Percentiles rank a stretch among this genome's conserved stretches.
Conservation (phyloP, 2,797 vertebrate genomes). For the Platyrinchus mystaceus region DNA sequence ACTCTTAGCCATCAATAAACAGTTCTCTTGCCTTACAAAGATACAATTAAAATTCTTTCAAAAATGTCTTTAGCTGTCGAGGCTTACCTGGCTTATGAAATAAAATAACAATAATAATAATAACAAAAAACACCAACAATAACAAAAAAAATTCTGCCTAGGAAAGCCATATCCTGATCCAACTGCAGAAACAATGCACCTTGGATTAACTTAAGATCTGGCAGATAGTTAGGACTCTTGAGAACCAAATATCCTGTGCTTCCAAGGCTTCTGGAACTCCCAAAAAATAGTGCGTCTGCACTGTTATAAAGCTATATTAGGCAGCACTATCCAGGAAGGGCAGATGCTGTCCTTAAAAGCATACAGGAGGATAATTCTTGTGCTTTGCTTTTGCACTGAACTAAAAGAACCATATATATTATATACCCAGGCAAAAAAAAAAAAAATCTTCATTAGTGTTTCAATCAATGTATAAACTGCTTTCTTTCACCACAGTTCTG, state of each 20-base stretch:
- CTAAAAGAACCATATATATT: neutral
- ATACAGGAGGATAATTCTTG: neutral
- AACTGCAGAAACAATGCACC: neutral
- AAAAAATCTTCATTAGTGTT: neutral
- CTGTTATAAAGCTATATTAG: neutral
- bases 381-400: neutral
- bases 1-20: neutral
- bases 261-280: neutral
- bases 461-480: neutral
- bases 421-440: neutral
- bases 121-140: neutral
- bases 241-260: neutral
- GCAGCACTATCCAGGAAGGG: neutral
- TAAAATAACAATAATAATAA: rapidly evolving
- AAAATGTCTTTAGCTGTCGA: neutral
- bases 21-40: neutral
- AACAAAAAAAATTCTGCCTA: neutral
- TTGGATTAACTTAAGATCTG: neutral
- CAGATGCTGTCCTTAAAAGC: neutral
- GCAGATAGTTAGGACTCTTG: neutral
- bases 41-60: neutral
- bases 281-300: neutral
- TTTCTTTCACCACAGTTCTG: neutral
- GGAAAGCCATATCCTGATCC: neutral
- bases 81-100: neutral